A percentile compares a stretch with the other conserved stretches of the same genome.
These are phyloP conservation scores for Plecotus auritus DNA, from an alignment of 2,113 vertebrate genomes.

Conservation along the genomic window DNA sequence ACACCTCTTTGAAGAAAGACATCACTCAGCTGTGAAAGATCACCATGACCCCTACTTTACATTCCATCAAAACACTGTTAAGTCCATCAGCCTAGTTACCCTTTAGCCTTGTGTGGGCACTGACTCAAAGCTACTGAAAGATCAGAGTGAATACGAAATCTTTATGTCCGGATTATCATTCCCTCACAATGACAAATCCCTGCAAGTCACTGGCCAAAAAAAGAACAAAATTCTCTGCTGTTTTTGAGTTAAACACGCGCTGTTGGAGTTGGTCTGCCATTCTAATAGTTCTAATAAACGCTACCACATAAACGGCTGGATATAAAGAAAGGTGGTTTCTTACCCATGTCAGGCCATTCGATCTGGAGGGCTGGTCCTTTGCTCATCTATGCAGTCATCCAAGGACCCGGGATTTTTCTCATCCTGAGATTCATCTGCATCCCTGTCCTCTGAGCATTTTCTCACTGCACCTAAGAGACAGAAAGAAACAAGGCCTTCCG, in stretches of 20 bases:
- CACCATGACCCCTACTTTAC: neutral
- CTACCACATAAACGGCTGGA: neutral
- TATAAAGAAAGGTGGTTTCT: neutral
- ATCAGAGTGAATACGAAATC: neutral
- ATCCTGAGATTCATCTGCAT: neutral
- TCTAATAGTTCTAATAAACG: neutral
- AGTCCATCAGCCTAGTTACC: neutral
- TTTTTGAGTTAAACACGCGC: neutral
- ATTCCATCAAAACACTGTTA: neutral
- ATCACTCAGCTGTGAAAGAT: constrained; percentile 33
- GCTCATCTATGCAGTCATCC: neutral
- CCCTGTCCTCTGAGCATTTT: neutral
- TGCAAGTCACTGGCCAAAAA: neutral
- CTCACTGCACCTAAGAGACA: neutral
- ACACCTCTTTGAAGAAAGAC: constrained; percentile 21
- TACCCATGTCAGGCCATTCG: neutral
- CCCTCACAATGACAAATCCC: neutral
- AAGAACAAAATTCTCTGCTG: neutral
- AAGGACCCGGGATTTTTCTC: neutral
- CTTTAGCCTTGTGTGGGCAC: neutral
- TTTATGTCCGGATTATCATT: constrained; percentile 24
- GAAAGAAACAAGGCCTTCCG: neutral
- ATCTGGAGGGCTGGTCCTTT: neutral
- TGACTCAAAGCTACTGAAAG: neutral
- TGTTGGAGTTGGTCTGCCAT: neutral